Base-by-base conservation (phyloP, 2,888 invertebrate species). In the Drosophila nr. perissopoda region DNA sequence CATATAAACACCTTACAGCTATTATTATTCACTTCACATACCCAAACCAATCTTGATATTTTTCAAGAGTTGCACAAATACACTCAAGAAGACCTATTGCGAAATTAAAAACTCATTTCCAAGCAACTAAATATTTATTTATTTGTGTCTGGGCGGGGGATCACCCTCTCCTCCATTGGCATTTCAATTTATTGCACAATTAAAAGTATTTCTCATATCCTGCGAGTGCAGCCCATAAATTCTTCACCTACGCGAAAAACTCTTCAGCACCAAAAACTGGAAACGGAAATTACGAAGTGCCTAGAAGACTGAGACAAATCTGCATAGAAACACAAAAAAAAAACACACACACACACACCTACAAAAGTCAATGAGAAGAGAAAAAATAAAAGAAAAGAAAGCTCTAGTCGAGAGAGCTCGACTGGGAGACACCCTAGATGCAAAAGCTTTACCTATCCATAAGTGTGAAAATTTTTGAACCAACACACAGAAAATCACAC, bases 141-240 rank as follows among this genome's bases (percentile, higher is more conserved):
- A 16, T 49, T 40, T 49, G 4, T 8, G 29, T 31, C 25, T 57
- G 27, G 40, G 13, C 2, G 42, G 27, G 42, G 45, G 10, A 25
- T 1, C 25, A 7, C 45, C 25, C 7, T 2, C 8, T 25, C 16
- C 45, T 4, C 8, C 25, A 16, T 10, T 27, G 52, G 48, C 38
- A 82, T 81, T 79, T 78, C 76, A 76, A 85, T 81, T 87, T 87
- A 83, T 80, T 82, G 80, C 74, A 73, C 82, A 89, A 85, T 89
- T 85, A 80, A 73, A 83, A 65, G 75, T 67, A 81, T 80, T 89
- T 86, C 78, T 80, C 77, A 81, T 80, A 90, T 88, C 89, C 91
- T 76, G 76, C 53, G 40, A 82, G 49, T 65, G 69, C 70, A 64
- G 62, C 65, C 68, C 72, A 75, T 78, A 82, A 67, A 85, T 76